Base-by-base conservation (phyloP, 1,140 invertebrate genomes). In the Planococcus citri region DNA sequence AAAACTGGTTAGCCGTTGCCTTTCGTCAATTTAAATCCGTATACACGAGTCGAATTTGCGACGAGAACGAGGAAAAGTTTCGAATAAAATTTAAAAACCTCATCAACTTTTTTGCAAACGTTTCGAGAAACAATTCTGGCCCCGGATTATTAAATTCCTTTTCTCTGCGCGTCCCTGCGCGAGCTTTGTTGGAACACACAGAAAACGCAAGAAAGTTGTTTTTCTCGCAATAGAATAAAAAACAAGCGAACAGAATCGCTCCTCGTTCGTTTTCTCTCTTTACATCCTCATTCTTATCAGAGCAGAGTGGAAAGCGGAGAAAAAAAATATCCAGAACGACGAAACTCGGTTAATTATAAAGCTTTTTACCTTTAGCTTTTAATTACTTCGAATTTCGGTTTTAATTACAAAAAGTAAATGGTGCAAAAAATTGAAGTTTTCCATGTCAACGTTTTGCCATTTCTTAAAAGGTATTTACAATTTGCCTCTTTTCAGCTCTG, bases 331-430 rank as follows among this genome's bases (percentile, higher is more conserved):
- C 41, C 12, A 51, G n/a, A 20, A 51, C 29, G 17, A 51, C 41
- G 41, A 20, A 17, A 20, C 41, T 51, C n/a, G 41, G 41, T 51
- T 51, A 51, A 51, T 51, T 51, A 51, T 20, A 51, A 51, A 51
- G 41, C 41, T 51, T 51, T 51, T 20, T 51, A 51, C 41, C 41
- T 51, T 51, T 51, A 51, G 41, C 41, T 51, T 51, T 51, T 51
- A 51, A 51, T 51, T 51, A 51, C 41, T 51, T 51, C 41, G 41
- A 51, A 51, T 9, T 51, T 51, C 41, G 41, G 41, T 51, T 51
- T 51, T 51, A 51, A 51, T 51, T 51, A 51, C 41, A 17, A 51
- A 51, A 51, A 51, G 41, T 51, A 51, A 51, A 51, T 51, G 41
- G 41, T 17, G 41, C 41, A 51, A 51, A 51, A 51, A 51, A 51